Conservation (phyloP, 1,140 invertebrate species). For the Drosophila busckii region DNA sequence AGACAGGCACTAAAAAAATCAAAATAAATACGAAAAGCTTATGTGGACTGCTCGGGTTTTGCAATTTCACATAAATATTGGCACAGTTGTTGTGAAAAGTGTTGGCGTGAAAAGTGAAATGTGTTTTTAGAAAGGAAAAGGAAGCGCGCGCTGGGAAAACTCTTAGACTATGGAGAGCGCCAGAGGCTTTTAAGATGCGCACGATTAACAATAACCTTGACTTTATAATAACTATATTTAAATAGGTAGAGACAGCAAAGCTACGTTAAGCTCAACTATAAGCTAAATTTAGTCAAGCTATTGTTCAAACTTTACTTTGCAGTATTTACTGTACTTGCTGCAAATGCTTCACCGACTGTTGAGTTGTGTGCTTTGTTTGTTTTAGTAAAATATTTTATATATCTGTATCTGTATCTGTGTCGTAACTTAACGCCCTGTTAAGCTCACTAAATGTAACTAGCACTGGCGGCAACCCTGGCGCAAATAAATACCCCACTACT, state of each 20-base stretch:
- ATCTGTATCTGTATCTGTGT: constrained; percentile 50
- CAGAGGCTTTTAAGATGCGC: constrained; percentile 21
- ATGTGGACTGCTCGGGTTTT: constrained; percentile 17
- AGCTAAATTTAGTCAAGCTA: no score
- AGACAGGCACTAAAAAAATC: constrained; percentile 18
- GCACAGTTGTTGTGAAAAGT: constrained; percentile 18
- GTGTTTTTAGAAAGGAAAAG: constrained; percentile 64
- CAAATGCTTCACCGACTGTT: constrained; percentile 5
- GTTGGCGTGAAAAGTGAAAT: constrained; percentile 29
- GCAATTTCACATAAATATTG: constrained; percentile 63
- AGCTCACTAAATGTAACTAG: constrained; percentile 65
- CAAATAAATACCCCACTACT: constrained; percentile 49
- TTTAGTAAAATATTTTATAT: constrained; percentile 21
- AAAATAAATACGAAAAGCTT: constrained; percentile 13
- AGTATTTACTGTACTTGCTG: neutral
- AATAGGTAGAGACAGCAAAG: no score
- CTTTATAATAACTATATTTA: constrained; percentile 56
- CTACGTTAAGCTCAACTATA: no score
- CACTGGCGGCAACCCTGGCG: constrained; percentile 50
- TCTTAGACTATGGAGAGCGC: neutral
- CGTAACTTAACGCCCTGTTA: constrained; percentile 75
- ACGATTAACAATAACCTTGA: constrained; percentile 58
- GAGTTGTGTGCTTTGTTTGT: constrained; percentile 20
- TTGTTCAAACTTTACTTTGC: no score
- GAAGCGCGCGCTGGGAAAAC: constrained; percentile 18